Percentiles rank a stretch among this genome's conserved stretches.
These are phyloP conservation scores for Prochilodus magdalenae DNA, from an alignment of 2,113 vertebrate genomes.

Conservation along the genomic window DNA sequence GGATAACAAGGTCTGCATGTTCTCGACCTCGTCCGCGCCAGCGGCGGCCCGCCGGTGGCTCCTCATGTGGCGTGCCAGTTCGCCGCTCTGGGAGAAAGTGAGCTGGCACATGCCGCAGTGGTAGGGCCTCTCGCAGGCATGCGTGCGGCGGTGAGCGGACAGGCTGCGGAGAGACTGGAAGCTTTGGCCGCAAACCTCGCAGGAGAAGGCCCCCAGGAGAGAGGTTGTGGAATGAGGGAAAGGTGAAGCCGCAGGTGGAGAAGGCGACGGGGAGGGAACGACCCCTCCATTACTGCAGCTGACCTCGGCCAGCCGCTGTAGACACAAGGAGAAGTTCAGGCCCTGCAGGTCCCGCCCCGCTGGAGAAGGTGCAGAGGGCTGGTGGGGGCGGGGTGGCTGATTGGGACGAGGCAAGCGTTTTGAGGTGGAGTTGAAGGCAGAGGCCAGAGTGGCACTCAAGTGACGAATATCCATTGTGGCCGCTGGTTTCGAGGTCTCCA, in stretches of 20 bases:
- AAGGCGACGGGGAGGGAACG: constrained; percentile 66
- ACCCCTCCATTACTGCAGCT: constrained; percentile 57
- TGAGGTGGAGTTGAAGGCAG: constrained; percentile 75
- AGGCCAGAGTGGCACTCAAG: constrained; percentile 89
- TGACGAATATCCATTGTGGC: constrained; percentile 89
- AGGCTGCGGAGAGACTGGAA: constrained; percentile 75
- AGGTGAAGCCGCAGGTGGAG: constrained; percentile 71
- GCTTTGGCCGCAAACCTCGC: constrained; percentile 75
- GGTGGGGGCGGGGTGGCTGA: constrained; percentile 42
- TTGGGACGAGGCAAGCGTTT: constrained; percentile 58
- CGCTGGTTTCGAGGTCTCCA: constrained; percentile 79
- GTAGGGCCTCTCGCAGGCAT: constrained; percentile 77
- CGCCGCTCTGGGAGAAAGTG: constrained; percentile 78
- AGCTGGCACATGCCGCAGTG: constrained; percentile 79
- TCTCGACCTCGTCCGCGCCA: constrained; percentile 82
- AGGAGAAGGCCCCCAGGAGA: constrained; percentile 63
- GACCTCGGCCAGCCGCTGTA: constrained; percentile 74
- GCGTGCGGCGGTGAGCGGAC: constrained; percentile 77
- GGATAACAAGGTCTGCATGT: constrained; percentile 82
- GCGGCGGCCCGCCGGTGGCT: constrained; percentile 75
- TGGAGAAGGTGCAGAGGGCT: constrained; percentile 40
- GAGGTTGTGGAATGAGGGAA: constrained; percentile 62
- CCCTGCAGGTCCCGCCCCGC: constrained; percentile 78
- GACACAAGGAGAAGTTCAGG: constrained; percentile 83
- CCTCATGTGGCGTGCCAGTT: constrained; percentile 80